Evolutionary conservation across 2,797 vertebrate species (phyloP).

Genomic region (Cossypha dichroa): DNA sequence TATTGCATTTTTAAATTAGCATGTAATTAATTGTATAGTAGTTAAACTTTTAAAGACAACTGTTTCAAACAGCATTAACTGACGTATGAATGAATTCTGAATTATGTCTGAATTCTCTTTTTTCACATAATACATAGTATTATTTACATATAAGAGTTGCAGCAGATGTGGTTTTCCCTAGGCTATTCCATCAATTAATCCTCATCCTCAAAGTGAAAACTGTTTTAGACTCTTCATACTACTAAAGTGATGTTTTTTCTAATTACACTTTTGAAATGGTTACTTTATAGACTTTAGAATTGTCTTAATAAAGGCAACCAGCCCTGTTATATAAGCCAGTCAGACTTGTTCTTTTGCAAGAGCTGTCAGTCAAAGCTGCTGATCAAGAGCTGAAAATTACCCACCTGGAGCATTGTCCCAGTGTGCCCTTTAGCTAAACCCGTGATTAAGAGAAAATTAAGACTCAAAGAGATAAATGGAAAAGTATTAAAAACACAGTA

Average conservation of each 20-base stretch:
- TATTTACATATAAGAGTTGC: not conserved
- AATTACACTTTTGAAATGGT: not conserved
- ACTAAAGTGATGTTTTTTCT: not conserved
- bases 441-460: not conserved
- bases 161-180: not conserved
- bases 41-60: not conserved
- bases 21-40: not conserved
- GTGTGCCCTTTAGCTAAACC: not conserved
- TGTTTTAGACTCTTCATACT: not conserved
- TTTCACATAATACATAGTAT: not conserved
- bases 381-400: not conserved
- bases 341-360: not conserved
- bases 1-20: not conserved
- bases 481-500: not conserved
- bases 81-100: not conserved
- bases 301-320: not conserved
- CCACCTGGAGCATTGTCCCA: not conserved
- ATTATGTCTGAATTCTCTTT: not conserved
- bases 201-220: not conserved
- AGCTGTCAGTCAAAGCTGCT: not conserved
- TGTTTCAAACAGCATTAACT: not conserved
- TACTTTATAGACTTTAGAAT: not conserved
- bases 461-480: not conserved
- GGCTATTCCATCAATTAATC: not conserved
- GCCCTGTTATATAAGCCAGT: not conserved